Evolutionary conservation across 35 echinoderm and acorn worm species (phyloP), one percentile per base, ranked within the genome.

Genomic region (Ptychodera flava): DNA sequence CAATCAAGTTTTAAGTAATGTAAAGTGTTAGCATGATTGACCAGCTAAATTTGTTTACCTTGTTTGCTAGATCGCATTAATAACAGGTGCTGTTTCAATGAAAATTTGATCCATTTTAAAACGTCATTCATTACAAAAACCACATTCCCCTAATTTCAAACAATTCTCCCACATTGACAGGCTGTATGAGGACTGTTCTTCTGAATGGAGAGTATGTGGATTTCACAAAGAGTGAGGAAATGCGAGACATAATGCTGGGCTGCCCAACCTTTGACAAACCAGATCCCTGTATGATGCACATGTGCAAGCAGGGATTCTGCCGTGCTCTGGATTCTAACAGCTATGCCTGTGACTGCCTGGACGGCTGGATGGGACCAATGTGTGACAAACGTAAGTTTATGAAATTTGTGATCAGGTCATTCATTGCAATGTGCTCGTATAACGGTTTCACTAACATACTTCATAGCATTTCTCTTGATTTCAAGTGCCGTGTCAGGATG

Each of bases 261-360:
- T 99, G 96, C 33, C 92, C 96, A 1, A 33, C 64, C 30, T 33
- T 87, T 35, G 93, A 99, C 64, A 87, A 79, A 45, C 96, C 88
- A 0, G 87, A 99, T 77, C 93, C 96, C 31, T 99, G 96, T 79
- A 86, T 89, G 38, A 84, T 89, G 36, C 83, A 92, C 37, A 32
- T 76, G 28, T 99, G 96, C 77, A 36, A 88, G 30, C 76, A 92
- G 10, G 96, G 96, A 15, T 90, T 89, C 84, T 99, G 96, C 45
- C 90, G 81, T 16, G 79, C 78, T 31, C 33, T 88, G 30, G 90
- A 90, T 35, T 32, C 85, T 30, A 83, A 80, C 79, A 89, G 77
- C 35, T 94, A 88, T 78, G 85, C 86, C 0, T 99, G 96, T 52
- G 93, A 99, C 84, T 99, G 96, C 77, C 96, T 89, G 31, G 96